Percentiles rank a stretch among this genome's conserved stretches.
phyloP scores from a whole-genome alignment of 2,113 vertebrate genomes.

The Nibea coibor region DNA sequence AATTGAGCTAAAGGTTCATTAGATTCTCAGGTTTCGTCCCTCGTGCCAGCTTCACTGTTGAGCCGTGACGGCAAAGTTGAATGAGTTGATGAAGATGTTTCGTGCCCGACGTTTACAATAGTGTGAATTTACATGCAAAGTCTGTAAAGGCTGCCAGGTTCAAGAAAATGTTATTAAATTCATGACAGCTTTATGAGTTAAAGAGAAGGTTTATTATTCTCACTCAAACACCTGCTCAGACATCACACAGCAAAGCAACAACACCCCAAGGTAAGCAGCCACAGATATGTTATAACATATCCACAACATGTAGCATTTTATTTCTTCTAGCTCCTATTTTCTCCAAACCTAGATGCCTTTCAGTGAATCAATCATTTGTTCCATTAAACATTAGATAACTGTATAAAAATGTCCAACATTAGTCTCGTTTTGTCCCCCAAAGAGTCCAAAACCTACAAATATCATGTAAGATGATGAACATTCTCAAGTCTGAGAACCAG shows the following conservation, averaged over 20 bases:
- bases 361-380: neutral
- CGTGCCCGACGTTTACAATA: neutral
- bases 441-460: neutral
- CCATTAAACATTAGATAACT: neutral
- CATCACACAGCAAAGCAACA: neutral
- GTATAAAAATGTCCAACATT: neutral
- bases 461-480: neutral
- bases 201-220: neutral
- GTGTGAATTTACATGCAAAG: neutral
- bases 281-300: too few species aligned
- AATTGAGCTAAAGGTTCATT: conserved; percentile 51
- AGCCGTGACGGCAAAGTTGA: conserved; percentile 33
- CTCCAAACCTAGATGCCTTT: neutral
- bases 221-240: neutral
- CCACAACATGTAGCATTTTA: too few species aligned
- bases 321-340: neutral
- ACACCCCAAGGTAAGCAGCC: neutral
- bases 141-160: neutral
- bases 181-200: neutral
- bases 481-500: neutral
- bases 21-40: conserved; percentile 67
- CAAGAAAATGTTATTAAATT: neutral
- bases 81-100: neutral
- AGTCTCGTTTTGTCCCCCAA: neutral
- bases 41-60: conserved; percentile 36